Evolutionary conservation across 1,140 invertebrate species (phyloP).

Genomic region (Leguminivora glycinivorella): DNA sequence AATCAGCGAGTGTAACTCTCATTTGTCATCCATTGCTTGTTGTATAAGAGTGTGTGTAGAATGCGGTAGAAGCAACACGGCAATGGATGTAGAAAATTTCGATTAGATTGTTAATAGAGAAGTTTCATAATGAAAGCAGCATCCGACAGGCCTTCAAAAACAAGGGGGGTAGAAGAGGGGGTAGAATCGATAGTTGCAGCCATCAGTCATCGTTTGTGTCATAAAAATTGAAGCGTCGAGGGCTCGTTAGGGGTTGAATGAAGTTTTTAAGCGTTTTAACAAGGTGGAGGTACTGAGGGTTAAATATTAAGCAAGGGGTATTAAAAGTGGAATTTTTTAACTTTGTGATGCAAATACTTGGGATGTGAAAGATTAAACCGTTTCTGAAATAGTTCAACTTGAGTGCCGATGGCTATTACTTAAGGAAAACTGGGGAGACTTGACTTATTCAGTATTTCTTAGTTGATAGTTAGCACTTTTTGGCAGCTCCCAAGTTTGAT

Average conservation of each 20-base stretch:
- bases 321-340: not conserved
- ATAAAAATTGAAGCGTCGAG: slow-evolving; percentile 7
- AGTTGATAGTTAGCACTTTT: too few species aligned
- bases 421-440: too few species aligned
- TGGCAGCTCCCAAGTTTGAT: too few species aligned
- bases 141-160: slow-evolving; percentile 2
- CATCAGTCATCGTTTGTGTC: slow-evolving; percentile 14
- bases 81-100: not conserved
- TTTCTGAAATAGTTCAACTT: too few species aligned
- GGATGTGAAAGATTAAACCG: too few species aligned
- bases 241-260: not conserved
- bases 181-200: slow-evolving; percentile 9
- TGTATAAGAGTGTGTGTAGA: not conserved
- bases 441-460: too few species aligned
- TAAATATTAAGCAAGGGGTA: not conserved
- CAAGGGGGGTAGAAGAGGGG: not conserved
- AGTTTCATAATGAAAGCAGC: slow-evolving; percentile 4
- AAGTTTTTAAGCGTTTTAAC: slow-evolving; percentile 5
- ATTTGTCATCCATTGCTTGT: not conserved
- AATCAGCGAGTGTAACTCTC: not conserved
- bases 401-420: too few species aligned
- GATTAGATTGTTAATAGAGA: not conserved
- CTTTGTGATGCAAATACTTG: too few species aligned
- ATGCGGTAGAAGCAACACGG: not conserved
- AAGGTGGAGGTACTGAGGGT: not conserved